Evolutionary conservation across 1,140 invertebrate genomes (phyloP), one percentile per base, ranked within the genome.

Genomic region (Anoplolepis gracilipes): DNA sequence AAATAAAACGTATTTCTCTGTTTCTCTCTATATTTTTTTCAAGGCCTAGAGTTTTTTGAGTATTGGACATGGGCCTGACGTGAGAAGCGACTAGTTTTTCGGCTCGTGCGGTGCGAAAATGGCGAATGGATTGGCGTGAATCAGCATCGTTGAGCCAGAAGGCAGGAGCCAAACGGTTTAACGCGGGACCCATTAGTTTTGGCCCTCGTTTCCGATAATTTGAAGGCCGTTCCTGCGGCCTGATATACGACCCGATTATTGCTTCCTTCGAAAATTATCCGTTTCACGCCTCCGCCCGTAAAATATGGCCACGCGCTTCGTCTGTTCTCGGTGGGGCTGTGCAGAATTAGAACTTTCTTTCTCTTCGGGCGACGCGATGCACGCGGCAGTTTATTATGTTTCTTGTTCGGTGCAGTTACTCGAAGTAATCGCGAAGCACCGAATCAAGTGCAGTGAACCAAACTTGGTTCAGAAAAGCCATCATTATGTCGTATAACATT

Each of bases 201-300:
- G 89, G 91, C 90, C 91, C 92, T 94, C 90, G 93, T 94, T 94
- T 94, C 90, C 93, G 92, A 94, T 94, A 94, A 94, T 94, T 94
- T 92, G 90, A 93, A 93, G 87, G 79, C 86, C 59, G 84, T 75
- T 87, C 59, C 70, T 57, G 76, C 73, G 73, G 62, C 76, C 85
- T 93, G 92, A 93, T 93, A 92, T 93, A 93, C 91, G 93, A 93
- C 92, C 92, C 85, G 84, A 87, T 49, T 90, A 91, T 91, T 87
- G 90, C 82, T 92, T 90, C 90, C 91, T 88, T 87, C 78, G 77
- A 90, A 93, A 93, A 94, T 93, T 93, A 93, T 93, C 92, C 88
- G 92, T 93, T 92, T 93, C 92, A 93, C 92, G 92, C 92, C 91
- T 88, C 90, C 91, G 85, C 87, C 62, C 22, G 84, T 93, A 92